A percentile compares a stretch with the other conserved stretches of the same genome.
These are phyloP conservation scores for Pao palembangensis DNA, from an alignment of 2,113 vertebrate genomes.

Conservation along the genomic window DNA sequence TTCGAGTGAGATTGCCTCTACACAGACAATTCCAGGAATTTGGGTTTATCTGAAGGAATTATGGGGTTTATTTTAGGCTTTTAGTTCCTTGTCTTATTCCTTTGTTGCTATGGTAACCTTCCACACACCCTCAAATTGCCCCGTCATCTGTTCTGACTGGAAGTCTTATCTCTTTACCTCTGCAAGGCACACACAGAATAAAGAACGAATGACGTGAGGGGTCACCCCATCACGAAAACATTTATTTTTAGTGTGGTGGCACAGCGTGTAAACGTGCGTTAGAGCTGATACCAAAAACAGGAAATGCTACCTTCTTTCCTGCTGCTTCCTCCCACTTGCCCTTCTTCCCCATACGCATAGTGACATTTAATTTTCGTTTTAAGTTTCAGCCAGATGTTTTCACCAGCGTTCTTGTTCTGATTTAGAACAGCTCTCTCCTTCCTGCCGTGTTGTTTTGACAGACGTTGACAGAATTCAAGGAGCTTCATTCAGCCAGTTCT, in stretches of 20 bases:
- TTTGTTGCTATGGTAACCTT: conserved; percentile 78
- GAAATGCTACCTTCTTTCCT: conserved; percentile 45
- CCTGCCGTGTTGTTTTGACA: conserved; percentile 32
- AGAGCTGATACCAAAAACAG: conserved; percentile 35
- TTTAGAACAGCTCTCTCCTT: conserved; percentile 16
- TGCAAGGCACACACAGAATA: background rate
- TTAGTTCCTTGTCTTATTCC: conserved; percentile 68
- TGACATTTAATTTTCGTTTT: conserved; percentile 36
- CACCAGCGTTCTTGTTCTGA: conserved; percentile 16
- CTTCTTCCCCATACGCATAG: conserved; percentile 27
- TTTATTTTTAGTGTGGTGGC: conserved; percentile 8
- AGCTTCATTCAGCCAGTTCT: conserved; percentile 25
- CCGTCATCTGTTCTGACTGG: conserved; percentile 48
- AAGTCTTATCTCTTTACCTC: conserved; percentile 47
- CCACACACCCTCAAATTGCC: conserved; percentile 57
- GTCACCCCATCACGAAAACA: background rate
- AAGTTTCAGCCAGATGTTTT: conserved; percentile 23
- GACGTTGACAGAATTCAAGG: conserved; percentile 31
- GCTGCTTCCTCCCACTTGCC: conserved; percentile 33
- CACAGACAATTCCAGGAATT: conserved; percentile 55
- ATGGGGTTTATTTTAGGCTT: conserved; percentile 68
- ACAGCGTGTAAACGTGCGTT: background rate
- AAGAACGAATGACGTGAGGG: background rate
- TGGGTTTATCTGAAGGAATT: conserved; percentile 60
- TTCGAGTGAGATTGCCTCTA: conserved; percentile 41